A percentile compares a stretch with the other conserved stretches of the same genome.
Conservation (phyloP, 2,888 invertebrate species). For the Prosapia bicincta region DNA sequence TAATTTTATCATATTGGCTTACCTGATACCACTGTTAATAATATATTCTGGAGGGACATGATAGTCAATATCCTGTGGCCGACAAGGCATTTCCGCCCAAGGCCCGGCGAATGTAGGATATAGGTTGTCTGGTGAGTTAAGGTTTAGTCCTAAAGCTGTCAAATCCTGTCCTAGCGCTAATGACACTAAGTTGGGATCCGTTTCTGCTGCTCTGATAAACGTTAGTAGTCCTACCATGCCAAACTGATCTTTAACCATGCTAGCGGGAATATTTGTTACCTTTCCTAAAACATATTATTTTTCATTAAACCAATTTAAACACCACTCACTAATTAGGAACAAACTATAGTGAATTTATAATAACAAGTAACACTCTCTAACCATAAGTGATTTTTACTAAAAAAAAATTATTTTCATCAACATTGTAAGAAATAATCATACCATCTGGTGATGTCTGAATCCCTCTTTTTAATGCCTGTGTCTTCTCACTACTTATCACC, state of each 20-base stretch:
- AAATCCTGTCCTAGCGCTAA: slow-evolving; percentile 97
- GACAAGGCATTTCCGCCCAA: slow-evolving; percentile 96
- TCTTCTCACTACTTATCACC: slow-evolving; percentile 42
- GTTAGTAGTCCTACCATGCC: slow-evolving; percentile 98
- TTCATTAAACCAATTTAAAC: too few species aligned
- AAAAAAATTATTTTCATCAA: too few species aligned
- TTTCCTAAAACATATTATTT: slow-evolving; percentile 61
- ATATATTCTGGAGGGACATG: slow-evolving; percentile 98
- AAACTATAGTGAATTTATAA: too few species aligned
- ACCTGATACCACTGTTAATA: slow-evolving; percentile 91
- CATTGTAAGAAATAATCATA: too few species aligned
- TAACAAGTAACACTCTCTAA: too few species aligned
- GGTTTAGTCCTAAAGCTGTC: slow-evolving; percentile 95
- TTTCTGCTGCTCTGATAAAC: slow-evolving; percentile 96
- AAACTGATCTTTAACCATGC: slow-evolving; percentile 99
- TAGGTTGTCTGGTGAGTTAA: slow-evolving; percentile 96
- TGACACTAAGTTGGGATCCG: slow-evolving; percentile 94
- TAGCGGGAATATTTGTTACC: slow-evolving; percentile 96
- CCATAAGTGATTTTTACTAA: too few species aligned
- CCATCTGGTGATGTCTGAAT: slow-evolving; percentile 96
- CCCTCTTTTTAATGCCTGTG: slow-evolving; percentile 61
- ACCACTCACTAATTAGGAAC: too few species aligned
- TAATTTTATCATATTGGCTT: too few species aligned
- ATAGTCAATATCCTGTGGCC: slow-evolving; percentile 98
- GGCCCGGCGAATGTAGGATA: slow-evolving; percentile 99